These are phyloP conservation scores for Vesta saturnalis DNA, from an alignment of 2,888 invertebrate genomes.

Conservation along the genomic window DNA sequence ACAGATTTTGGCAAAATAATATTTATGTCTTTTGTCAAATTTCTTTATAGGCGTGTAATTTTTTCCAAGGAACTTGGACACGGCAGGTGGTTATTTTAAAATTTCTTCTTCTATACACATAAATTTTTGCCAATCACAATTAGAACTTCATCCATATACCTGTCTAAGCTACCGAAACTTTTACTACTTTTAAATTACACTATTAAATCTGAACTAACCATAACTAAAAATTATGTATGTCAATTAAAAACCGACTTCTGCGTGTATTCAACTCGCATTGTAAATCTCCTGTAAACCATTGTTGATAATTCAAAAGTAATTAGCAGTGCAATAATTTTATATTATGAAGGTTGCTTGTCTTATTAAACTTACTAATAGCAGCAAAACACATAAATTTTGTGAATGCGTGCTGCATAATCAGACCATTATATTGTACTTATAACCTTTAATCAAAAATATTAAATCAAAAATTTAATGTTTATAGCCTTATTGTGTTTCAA, in stretches of 20 bases:
- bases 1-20: conserved; percentile 30
- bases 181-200: background rate
- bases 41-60: conserved; percentile 32
- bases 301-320: conserved; percentile 24
- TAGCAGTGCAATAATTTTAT: conserved; percentile 27
- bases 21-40: conserved; percentile 36
- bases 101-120: conserved; percentile 11
- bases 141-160: background rate
- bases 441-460: conserved; percentile 11
- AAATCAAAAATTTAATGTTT: background rate
- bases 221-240: background rate
- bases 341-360: conserved; percentile 32
- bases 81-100: conserved; percentile 35
- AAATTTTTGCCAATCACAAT: conserved; percentile 2
- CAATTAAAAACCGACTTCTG: background rate
- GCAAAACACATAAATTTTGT: conserved; percentile 26
- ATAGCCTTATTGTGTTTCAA: background rate
- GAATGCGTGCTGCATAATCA: conserved; percentile 30
- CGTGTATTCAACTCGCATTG: conserved; percentile 16
- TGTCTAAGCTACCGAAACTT: conserved; percentile 1
- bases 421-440: conserved; percentile 16
- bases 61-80: conserved; percentile 23
- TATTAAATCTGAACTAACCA: background rate
- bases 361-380: conserved; percentile 27
- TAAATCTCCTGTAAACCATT: conserved; percentile 12